Conservation (phyloP, 2,797 vertebrate genomes). For the Sciurus carolinensis region DNA sequence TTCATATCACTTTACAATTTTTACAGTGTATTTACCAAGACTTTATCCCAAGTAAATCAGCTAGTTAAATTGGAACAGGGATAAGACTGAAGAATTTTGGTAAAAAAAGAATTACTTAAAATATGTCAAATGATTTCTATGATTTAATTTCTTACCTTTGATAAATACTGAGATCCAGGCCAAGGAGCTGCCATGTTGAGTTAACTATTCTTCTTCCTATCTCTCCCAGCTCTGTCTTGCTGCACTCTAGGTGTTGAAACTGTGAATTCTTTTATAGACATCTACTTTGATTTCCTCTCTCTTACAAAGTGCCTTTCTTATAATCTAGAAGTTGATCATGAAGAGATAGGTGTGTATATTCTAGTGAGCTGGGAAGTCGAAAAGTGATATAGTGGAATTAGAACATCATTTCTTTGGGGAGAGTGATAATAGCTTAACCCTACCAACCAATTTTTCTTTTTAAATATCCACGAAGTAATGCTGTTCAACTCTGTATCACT, state of each 20-base stretch:
- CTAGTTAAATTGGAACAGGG: not conserved
- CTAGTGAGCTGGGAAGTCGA: not conserved
- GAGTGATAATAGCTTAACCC: not conserved
- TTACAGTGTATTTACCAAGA: not conserved
- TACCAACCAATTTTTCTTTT: not conserved
- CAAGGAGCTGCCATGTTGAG: not conserved
- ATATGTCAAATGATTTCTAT: not conserved
- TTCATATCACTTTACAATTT: not conserved
- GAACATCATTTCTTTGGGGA: constrained; percentile 9
- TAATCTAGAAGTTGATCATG: not conserved
- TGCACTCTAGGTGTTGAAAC: not conserved
- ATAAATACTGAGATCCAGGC: constrained; percentile 9
- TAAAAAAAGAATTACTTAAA: not conserved
- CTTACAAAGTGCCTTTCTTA: not conserved
- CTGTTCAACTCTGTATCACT: not conserved
- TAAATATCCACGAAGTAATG: not conserved
- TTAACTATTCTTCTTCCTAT: not conserved
- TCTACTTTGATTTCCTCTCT: not conserved
- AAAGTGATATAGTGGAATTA: not conserved
- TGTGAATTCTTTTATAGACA: constrained; percentile 10
- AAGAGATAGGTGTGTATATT: not conserved
- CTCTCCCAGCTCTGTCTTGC: not conserved
- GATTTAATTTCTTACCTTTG: not conserved
- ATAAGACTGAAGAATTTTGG: not conserved
- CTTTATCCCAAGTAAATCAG: not conserved